Percentiles rank a stretch among this genome's conserved stretches.
phyloP scores from a whole-genome alignment of 2,113 vertebrate genomes.

The Alosa alosa region DNA sequence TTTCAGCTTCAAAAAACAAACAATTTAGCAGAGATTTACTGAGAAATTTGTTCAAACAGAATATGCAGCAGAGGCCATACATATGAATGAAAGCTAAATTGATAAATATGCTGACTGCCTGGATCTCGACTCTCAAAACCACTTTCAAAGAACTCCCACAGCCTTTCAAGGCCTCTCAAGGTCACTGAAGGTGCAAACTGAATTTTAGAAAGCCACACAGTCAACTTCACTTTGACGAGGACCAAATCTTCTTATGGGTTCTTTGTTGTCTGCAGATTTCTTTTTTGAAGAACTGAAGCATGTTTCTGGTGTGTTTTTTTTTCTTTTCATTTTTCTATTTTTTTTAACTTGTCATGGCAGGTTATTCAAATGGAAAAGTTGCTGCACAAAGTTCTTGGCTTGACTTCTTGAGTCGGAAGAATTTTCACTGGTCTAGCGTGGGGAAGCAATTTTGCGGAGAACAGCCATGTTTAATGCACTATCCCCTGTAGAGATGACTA shows the following conservation, averaged over 20 bases:
- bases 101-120: background rate
- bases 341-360: too few relatives aligned
- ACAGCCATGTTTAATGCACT: background rate
- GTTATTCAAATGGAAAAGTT: too few relatives aligned
- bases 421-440: background rate
- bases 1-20: constrained; percentile 6
- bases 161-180: background rate
- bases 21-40: background rate
- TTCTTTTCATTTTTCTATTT: background rate
- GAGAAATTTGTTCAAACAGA: background rate
- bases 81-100: background rate
- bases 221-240: background rate
- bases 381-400: too few relatives aligned
- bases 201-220: background rate
- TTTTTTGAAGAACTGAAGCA: background rate
- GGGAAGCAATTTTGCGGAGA: background rate
- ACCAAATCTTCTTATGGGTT: background rate
- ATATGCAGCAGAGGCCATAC: background rate
- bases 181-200: background rate
- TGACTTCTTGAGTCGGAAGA: background rate
- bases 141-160: background rate
- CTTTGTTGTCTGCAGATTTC: background rate
- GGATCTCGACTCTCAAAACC: background rate
- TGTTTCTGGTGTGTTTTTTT: background rate
- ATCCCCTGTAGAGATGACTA: background rate